Percentiles rank a stretch among this genome's conserved stretches.
Conservation (phyloP, 2,888 invertebrate genomes). For the Lepidochitona cinerea region DNA sequence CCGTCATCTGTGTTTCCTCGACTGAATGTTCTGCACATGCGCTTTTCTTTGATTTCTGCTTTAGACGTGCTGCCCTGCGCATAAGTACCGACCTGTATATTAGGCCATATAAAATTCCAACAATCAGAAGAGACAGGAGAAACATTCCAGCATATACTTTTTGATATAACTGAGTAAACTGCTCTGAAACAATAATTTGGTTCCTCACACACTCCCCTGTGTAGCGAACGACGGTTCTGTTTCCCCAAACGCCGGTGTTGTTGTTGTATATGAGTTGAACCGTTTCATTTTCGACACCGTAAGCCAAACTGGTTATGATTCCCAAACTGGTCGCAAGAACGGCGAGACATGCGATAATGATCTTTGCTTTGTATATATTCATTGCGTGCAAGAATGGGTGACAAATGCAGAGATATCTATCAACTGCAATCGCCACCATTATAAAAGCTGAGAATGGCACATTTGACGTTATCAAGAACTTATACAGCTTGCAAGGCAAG, state of each 20-base stretch:
- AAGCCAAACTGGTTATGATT: slow-evolving; percentile 47
- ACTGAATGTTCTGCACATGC: background rate
- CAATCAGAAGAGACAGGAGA: slow-evolving; percentile 62
- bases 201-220: slow-evolving; percentile 50
- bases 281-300: slow-evolving; percentile 37
- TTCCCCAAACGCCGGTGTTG: background rate
- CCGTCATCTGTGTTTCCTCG: slow-evolving; percentile 34
- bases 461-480: slow-evolving; percentile 59
- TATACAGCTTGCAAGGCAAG: slow-evolving; percentile 56
- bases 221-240: slow-evolving; percentile 21
- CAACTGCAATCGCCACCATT: slow-evolving; percentile 65
- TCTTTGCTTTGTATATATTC: slow-evolving; percentile 40
- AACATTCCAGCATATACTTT: slow-evolving; percentile 63
- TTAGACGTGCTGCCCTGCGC: slow-evolving; percentile 26
- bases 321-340: slow-evolving; percentile 54
- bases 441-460: slow-evolving; percentile 63
- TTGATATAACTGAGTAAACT: slow-evolving; percentile 55
- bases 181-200: slow-evolving; percentile 36
- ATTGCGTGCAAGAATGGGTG: slow-evolving; percentile 57
- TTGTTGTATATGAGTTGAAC: slow-evolving; percentile 14
- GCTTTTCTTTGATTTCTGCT: slow-evolving; percentile 5
- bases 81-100: slow-evolving; percentile 62
- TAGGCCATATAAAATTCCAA: slow-evolving; percentile 64
- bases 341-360: slow-evolving; percentile 47
- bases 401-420: slow-evolving; percentile 65